These are phyloP conservation scores for Poeciliopsis paucimaculata DNA, from an alignment of 2,797 vertebrate species.

Conservation along the genomic window DNA sequence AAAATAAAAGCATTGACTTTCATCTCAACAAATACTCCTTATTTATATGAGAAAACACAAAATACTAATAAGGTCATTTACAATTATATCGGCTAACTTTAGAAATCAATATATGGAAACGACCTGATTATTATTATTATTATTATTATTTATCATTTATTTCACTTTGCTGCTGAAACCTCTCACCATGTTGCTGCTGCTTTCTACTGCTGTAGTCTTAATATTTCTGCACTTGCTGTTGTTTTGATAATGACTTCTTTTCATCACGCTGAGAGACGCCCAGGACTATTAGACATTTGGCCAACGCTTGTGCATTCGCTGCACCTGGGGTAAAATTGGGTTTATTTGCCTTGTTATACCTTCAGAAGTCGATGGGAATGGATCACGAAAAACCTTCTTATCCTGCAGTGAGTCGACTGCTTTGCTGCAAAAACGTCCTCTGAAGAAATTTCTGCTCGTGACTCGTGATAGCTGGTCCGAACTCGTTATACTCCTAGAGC, in stretches of 20 bases:
- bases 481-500: conserved; percentile 82
- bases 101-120: neutral
- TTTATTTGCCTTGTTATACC: conserved; percentile 15
- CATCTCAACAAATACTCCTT: too few relatives aligned
- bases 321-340: neutral
- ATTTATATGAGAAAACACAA: too few relatives aligned
- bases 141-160: neutral
- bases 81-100: neutral
- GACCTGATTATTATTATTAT: neutral
- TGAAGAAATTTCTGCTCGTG: conserved; percentile 61
- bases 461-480: conserved; percentile 70
- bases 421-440: conserved; percentile 30
- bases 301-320: neutral
- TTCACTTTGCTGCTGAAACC: neutral
- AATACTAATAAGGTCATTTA: too few relatives aligned
- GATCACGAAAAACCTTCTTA: conserved; percentile 45
- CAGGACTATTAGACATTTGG: neutral
- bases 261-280: neutral
- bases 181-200: neutral
- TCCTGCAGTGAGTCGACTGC: neutral
- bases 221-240: neutral
- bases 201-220: neutral
- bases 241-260: neutral
- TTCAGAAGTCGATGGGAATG: conserved; percentile 29
- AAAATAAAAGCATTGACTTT: too few relatives aligned